Evolutionary conservation across 2,113 vertebrate genomes (phyloP), one percentile per base, ranked within the genome.

Genomic region (Hoplias malabaricus): DNA sequence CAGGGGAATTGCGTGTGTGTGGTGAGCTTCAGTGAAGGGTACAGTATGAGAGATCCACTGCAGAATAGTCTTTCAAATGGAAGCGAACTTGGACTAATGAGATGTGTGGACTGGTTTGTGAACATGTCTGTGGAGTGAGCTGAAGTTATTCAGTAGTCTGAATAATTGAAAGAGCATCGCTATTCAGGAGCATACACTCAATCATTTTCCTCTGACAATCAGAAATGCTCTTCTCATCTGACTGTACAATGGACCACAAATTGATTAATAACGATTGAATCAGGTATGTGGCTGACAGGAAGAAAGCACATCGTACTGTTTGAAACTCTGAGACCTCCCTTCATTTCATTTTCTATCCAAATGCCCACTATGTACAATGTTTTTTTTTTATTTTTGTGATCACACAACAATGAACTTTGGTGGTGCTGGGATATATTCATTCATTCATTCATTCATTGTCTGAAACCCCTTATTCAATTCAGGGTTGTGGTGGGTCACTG

Each of bases 221-320:
- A 46, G 13, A 27, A 23, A 31, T 54, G 62, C 46, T 43, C 42
- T 43, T 67, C 61, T 81, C 68, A 68, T 77, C 48, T 68, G 74
- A 59, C 21, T 50, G 23, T 50, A 63, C 11, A 46, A 33, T 13
- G 14, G 54, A 53, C 56, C 14, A 42, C 57, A 42, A 27, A 43
- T 69, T 69, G 65, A 75, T 65, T 66, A 75, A 65, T 54, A 78
- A 61, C 11, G 34, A 33, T 21, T 34, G 34, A 71, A 76, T 69
- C 75, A 69, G 36, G 50, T 36, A 25, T 31, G n/a, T 2, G 53
- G 21, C 48, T 69, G 75, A 46, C 34, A 76, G n/a, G 1, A 9
- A 77, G 40, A 57, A 69, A 59, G 53, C 53, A 36, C 25, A 16
- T 10, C 34, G 25, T 34, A 21, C 43, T 25, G 59, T n/a, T n/a